A percentile compares a stretch with the other conserved stretches of the same genome.
phyloP scores from a whole-genome alignment of 1,140 invertebrate species.

The Frieseomelitta varia region DNA sequence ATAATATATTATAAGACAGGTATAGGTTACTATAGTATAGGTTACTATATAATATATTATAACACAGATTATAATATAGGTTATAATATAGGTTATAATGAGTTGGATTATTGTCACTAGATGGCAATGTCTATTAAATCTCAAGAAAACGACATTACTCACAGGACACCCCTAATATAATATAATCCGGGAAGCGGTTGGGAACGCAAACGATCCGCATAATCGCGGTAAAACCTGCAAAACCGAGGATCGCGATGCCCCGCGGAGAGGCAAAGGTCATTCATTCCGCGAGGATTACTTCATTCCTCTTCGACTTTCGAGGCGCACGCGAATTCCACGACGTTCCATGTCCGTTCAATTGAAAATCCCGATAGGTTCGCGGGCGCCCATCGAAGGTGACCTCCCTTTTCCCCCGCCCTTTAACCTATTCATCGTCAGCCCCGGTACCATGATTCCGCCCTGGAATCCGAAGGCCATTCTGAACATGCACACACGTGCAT shows the following conservation, averaged over 20 bases:
- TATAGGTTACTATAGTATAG: no score
- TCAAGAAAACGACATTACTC: no score
- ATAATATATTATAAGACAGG: no score
- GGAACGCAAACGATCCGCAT: constrained; percentile 6
- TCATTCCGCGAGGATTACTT: constrained; percentile 57
- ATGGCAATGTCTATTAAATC: no score
- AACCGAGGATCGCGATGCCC: no score
- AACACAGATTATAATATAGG: no score
- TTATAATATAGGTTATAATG: no score
- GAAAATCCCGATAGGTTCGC: constrained; percentile 64
- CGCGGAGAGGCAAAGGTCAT: constrained; percentile 21
- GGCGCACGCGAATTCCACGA: constrained; percentile 56
- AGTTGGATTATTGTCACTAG: no score
- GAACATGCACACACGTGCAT: constrained; percentile 38
- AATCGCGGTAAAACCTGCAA: constrained; percentile 1
- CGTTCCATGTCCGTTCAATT: constrained; percentile 61
- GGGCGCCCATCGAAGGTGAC: constrained; percentile 40
- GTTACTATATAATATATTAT: no score
- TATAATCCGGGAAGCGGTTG: no score
- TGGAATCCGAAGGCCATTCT: constrained; percentile 61
- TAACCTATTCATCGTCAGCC: constrained; percentile 10
- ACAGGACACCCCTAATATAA: no score
- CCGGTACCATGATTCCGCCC: constrained; percentile 32
- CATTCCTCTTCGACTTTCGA: constrained; percentile 57
- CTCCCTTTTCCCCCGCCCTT: not conserved